Base-by-base conservation (phyloP, 1,140 invertebrate species). In the Pomacea maculata region DNA sequence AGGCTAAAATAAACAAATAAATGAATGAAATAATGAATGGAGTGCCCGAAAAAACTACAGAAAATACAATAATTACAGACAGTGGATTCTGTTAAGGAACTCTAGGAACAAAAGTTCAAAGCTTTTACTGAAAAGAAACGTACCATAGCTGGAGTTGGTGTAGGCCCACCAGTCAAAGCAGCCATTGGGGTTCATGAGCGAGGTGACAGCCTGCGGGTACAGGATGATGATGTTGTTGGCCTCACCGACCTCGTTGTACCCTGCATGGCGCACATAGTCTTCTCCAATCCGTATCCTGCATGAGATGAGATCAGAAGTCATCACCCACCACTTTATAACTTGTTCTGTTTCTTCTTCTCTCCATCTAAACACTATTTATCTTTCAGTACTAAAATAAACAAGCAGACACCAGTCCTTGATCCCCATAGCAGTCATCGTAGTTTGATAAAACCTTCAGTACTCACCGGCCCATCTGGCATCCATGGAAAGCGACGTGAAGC, bases 161-260 rank as follows among this genome's bases (percentile, higher is more conserved):
- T 89, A 90, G 14, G 86, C 89, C 86, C 85, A 92, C 91, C 91
- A 92, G 78, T 92, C 91, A 89, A 90, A 92, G 84, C 92, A 92
- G 8, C 89, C 89, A 15, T 88, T 83, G 14, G 88, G 88, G 79
- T 92, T 92, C 57, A 81, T 55, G 21, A 83, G 87, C n/a, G 80
- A 73, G 25, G 80, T 52, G 11, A 17, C 15, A 12, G 86, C 88
- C 85, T 92, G 91, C 25, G 91, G 91, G 86, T 92, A 92, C 3
- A 92, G 83, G 14, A 92, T 87, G 79, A 92, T 90, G 82, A 92
- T 91, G 84, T 92, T 88, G 80, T 92, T 92, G 57, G 89, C 78
- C 80, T 92, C 92, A 12, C 89, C 91, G 11, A 91, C 91, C 82
- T 92, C 91, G 74, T 92, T 87, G 79, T 91, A 92, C 11, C 91